Base-by-base conservation (phyloP, 2,797 vertebrate genomes). In the Malacoraja senta region DNA sequence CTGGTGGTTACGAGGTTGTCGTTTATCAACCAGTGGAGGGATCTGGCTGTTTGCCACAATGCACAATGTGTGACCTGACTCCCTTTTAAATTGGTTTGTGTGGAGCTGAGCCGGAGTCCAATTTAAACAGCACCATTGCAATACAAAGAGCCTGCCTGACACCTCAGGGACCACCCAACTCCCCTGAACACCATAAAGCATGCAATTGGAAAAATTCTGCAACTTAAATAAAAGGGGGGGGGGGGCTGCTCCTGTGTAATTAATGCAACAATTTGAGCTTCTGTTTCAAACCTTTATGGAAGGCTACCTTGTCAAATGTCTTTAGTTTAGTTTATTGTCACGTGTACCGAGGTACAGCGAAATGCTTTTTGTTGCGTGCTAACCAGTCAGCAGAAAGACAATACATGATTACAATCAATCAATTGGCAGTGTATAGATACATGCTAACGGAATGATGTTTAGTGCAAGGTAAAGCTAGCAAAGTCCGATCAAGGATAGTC, bases 41-140 rank as follows among this genome's bases (percentile, higher is more conserved):
- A 92, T 72, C 90, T 92, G 90, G 90, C 90, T 53, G 65, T 15
- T 74, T 91, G 90, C 90, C 90, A 72, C 90, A 17, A 74, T 74
- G 90, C 90, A 91, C 90, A 74, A 91, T 74, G 90, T 92, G 90
- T 92, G 90, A 92, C 90, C 90, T 92, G 72, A 92, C 90, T 92
- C 90, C 71, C 90, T 92, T 53, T 92, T 92, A 92, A 92, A 92
- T 92, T 92, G 90, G 90, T 92, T 74, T 92, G 90, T 58, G 71
- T 92, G 68, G 90, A 76, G 71, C 90, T 92, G 90, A 92, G 71
- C 68, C 26, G 71, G 90, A 74, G 90, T 76, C 71, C 90, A 92
- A 92, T 92, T 92, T 92, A 92, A 92, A 92, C 90, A 53, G n/a
- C 71, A 76, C 71, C 72, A 58, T 76, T 53, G 72, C 90, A 76